Evolutionary conservation across 2,797 vertebrate genomes (phyloP), one percentile per base, ranked within the genome.

Genomic region (Anabacerthia variegaticeps): DNA sequence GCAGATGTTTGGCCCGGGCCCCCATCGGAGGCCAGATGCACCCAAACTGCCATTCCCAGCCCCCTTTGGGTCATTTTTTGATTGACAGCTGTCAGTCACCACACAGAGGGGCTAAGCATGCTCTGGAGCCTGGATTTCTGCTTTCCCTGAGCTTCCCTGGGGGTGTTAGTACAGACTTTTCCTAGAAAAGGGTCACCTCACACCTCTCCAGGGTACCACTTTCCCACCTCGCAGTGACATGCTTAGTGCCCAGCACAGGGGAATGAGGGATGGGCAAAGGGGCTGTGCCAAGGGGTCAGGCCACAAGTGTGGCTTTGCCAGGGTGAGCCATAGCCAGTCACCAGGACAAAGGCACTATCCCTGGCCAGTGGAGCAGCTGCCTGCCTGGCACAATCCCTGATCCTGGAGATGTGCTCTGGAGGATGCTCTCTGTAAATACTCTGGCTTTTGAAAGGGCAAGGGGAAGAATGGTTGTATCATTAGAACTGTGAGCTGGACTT

Each of bases 201-300:
- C 10, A 12, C 23, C 16, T 2, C 22, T 24, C 32, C 51, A 1
- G 23, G 58, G 20, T 34, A 41, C 34, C 24, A 8, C 32, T 49
- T 77, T 15, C 27, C 32, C 32, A 23, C 18, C 27, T 56, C 0
- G 0, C 49, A 41, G 43, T 32, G 28, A 14, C 0, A 2, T 2
- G 30, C 22, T 22, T 6, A 28, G 68, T 12, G 36, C 27, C 78
- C 4, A 2, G 75, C 36, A 14, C 0, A 0, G 44, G 10, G 10
- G 14, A 16, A 14, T 3, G 13, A 0, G 1, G 46, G 59, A 20
- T 41, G 55, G 52, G 48, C 44, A 32, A 24, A 54, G 36, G 10
- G 27, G 12, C 48, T 15, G 3, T 27, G 63, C 34, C 2, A 2
- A 36, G 54, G 34, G 12, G 3, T 22, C 2, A 3, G 17, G 27